Base-by-base conservation (phyloP, 2,888 invertebrate genomes). In the Drosophila putrida region DNA sequence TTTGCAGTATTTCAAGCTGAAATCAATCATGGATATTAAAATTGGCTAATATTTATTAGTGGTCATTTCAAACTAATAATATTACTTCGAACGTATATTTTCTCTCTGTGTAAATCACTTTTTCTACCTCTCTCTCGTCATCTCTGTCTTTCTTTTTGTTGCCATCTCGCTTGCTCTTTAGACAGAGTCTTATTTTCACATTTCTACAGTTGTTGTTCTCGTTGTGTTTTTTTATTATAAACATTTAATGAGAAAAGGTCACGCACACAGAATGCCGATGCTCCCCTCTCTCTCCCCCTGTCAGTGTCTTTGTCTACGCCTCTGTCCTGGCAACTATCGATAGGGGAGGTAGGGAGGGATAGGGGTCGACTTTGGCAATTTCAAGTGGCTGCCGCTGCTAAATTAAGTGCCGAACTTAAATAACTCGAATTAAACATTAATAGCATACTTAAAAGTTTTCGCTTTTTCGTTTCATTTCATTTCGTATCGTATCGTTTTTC, bases 391-490 rank as follows among this genome's bases (percentile, higher is more conserved):
- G 61, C 43, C 57, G 75, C 36, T 70, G 72, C 82, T 74, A 81
- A 89, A 89, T 85, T 83, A 85, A 89, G 89, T 89, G 87, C 73
- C 80, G 74, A 89, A 85, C 85, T 85, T 85, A 87, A 87, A 89
- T 85, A 85, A 85, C 87, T 89, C 74, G 78, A 89, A 89, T 85
- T 87, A 89, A 84, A 87, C 88, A 88, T 85, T 85, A 88, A 85
- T 85, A 75, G 89, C 69, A 71, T 87, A 85, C 89, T 85, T 87
- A 85, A 85, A 89, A 85, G 82, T 89, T 89, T 81, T 75, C 64
- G 54, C 44, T 61, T 89, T 88, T 81, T 75, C 67, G 54, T 64
- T 69, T 66, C 54, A 49, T 70, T 74, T 49, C 47, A 41, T 39
- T 62, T 47, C 35, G 9, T 59, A 50, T 50, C 25, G 39, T 60